Evolutionary conservation across 2,888 invertebrate species (phyloP), one percentile per base, ranked within the genome.

Genomic region (Alentia gelatinosa): DNA sequence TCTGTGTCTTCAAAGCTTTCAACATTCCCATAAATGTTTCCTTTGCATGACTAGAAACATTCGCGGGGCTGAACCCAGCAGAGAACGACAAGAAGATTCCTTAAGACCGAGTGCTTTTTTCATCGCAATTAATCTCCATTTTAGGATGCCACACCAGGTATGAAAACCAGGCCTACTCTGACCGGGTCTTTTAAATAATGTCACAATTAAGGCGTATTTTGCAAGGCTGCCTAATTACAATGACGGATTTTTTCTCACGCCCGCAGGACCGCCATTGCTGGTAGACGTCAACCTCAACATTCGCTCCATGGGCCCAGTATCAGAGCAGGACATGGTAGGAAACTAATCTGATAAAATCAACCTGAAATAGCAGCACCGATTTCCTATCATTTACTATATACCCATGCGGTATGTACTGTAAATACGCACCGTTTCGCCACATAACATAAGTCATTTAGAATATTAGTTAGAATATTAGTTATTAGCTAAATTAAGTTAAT

Each of bases 261-360:
- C 33, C 93, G 35, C 93, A 95, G 95, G 94, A 30, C 90, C 92
- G 12, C 98, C 98, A 1, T 97, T 98, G 12, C 97, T 97, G 30
- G 97, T 98, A 40, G 97, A 98, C 95, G 98, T 98, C 84, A 98
- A 98, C 95, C 97, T 98, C 91, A 97, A 98, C 97, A 98, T 98
- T 35, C 97, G 98, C 93, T 98, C 98, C 94, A 98, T 98, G 98
- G 98, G 98, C 35, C 98, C 98, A 86, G 97, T 98, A 93, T 98
- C 98, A 7, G 98, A 98, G 96, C 97, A 98, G 91, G 98, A 98
- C 95, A 98, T 98, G 98, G 98, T 98, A 97, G 92, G 94, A 3
- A 74, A 33, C 30, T 26, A 33, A 4, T n/a, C n/a, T n/a, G n/a
- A n/a, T n/a, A n/a, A n/a, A n/a, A n/a, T n/a, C n/a, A n/a, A n/a